Base-by-base conservation (phyloP, 2,888 invertebrate genomes). In the Cerceris ruficornis region DNA sequence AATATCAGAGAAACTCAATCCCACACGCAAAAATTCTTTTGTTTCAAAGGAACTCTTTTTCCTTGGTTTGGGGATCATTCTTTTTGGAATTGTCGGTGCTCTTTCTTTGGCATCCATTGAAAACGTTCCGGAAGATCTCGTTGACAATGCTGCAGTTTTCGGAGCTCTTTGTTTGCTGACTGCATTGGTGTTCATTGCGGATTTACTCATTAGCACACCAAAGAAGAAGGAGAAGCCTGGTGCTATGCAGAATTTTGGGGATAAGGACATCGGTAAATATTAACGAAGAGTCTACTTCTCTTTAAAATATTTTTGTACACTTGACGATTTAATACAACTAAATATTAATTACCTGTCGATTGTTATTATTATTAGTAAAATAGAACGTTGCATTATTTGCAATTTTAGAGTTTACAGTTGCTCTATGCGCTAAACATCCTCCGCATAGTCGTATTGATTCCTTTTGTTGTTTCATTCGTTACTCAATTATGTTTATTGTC, bases 111-210 rank as follows among this genome's bases (percentile, higher is more conserved):
- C 96, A 4, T 95, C 96, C 5, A 92, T 96, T 86, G 96, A 96
- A 88, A 95, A 95, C 14, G 94, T 96, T 4, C 96, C 96, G 0
- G 93, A 93, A 11, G 94, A 95, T 72, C 92, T 96, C 84, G 92
- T 95, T 41, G 95, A 95, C 86, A 96, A 96, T 91, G 96, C 96
- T 0, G 95, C 96, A 0, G 94, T 96, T 13, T 93, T 96, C 15
- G 96, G 96, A 4, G 93, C 94, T 1, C 92, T 96, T 13, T 95
- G 96, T 2, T 92, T 96, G 28, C 85, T 95, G 1, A 95, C 95
- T 1, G 96, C 95, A 0, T 94, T 95, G 0, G 92, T 96, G 0
- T 96, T 96, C 92, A 93, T 96, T 42, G 90, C 95, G 46, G 96
- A 96, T 90, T 93, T 96, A 71, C 77, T 92, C 72, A 91, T 92